Conservation (phyloP, 2,888 invertebrate species). For the Lampropteryx suffumata region DNA sequence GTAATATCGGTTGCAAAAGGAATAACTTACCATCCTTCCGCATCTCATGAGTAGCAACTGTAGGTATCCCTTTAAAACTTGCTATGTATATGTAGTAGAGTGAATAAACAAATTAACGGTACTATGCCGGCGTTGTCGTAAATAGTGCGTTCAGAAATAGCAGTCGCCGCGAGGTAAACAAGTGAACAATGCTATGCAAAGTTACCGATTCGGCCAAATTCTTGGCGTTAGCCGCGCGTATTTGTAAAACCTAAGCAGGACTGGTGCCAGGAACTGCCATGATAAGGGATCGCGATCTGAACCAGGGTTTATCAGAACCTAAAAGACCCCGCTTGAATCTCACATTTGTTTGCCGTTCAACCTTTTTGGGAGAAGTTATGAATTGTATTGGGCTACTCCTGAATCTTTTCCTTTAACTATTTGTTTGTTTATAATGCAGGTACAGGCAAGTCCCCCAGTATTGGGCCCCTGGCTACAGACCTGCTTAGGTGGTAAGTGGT, state of each 20-base stretch:
- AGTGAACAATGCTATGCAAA: slow-evolving; percentile 55
- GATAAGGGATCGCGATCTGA: no score
- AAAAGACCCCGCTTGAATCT: no score
- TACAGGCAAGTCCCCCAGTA: no score
- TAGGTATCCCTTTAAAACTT: slow-evolving; percentile 1
- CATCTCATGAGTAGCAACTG: neutral
- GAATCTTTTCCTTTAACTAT: no score
- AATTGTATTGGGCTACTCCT: no score
- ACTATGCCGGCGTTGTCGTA: slow-evolving; percentile 40
- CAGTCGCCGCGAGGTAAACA: slow-evolving; percentile 68
- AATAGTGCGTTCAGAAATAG: slow-evolving; percentile 59
- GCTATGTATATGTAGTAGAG: slow-evolving; percentile 28
- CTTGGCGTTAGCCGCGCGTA: slow-evolving; percentile 63
- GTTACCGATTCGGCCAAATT: slow-evolving; percentile 69
- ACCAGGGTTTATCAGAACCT: no score
- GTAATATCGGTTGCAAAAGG: no score
- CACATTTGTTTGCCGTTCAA: no score
- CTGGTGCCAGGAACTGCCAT: no score
- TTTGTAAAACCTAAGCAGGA: slow-evolving; percentile 43
- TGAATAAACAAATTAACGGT: slow-evolving; percentile 48
- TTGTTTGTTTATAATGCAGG: no score
- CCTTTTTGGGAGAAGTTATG: no score
- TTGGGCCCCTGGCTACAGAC: slow-evolving; percentile 11
- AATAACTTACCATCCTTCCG: no score
- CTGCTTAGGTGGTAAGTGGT: slow-evolving; percentile 28